Evolutionary conservation across 2,888 invertebrate genomes (phyloP), one percentile per base, ranked within the genome.

Genomic region (Rotaria sp.): DNA sequence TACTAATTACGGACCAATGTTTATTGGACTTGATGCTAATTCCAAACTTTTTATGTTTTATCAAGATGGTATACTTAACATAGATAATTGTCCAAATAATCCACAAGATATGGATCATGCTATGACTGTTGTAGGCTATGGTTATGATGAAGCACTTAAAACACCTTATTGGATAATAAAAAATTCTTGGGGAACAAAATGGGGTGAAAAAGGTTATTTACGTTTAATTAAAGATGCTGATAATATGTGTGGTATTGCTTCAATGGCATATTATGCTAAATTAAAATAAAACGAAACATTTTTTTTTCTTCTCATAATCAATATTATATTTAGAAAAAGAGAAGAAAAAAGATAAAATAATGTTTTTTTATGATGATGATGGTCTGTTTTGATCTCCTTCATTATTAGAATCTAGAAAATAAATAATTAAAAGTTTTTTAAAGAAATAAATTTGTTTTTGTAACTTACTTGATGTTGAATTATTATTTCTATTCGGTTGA

Each of bases 81-180:
- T 45, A 1, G 24, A 41, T 38, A 80, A 45, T 45, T 80, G 80
- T 80, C 80, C 80, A 11, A 41, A 1, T n/a, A 45, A 13, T n/a
- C 80, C 26, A 45, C 26, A n/a, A 41, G 80, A 80, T 45, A 80
- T 80, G 80, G 80, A 80, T 45, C 80, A 80, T 45, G 80, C 80
- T 45, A n/a, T 80, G n/a, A n/a, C 45, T 1, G 26, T 80, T n/a
- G 80, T 80, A 21, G 80, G 80, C 15, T 80, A 45, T 45, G 80
- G 80, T 15, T 41, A 45, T 45, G 80, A 80, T 26, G 26, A 41
- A 13, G 15, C 26, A 26, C 26, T n/a, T 3, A 21, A 80, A n/a
- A 45, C 24, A 1, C 45, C 80, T 41, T 80, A 41, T 80, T 80
- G 80, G 80, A 80, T 80, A 0, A 80, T 80, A 26, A 80, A 45